A percentile compares a stretch with the other conserved stretches of the same genome.
Evolutionary conservation across 2,113 vertebrate genomes (phyloP).

Genomic region (Oncorhynchus kisutch): DNA sequence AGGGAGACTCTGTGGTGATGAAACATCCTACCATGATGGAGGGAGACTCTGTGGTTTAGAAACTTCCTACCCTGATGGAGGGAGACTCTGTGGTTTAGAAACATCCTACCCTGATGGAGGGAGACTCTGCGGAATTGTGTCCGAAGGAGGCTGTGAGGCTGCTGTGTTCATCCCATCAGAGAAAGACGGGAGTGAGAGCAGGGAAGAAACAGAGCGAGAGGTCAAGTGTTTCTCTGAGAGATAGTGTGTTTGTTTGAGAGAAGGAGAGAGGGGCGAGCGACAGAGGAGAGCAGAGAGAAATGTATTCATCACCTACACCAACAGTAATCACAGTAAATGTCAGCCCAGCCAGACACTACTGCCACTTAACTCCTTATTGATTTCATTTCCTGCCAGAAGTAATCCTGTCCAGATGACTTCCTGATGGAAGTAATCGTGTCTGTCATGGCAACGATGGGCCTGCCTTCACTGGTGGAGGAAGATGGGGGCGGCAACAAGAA

Average conservation of each 20-base stretch:
- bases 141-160: too few relatives aligned
- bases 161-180: conserved; percentile 45
- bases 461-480: background rate
- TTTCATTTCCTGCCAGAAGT: conserved; percentile 47
- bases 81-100: background rate
- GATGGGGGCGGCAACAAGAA: background rate
- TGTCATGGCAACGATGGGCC: conserved; percentile 27
- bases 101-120: conserved; percentile 65
- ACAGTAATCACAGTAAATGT: conserved; percentile 66
- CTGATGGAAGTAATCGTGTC: conserved; percentile 52
- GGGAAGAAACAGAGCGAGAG: background rate
- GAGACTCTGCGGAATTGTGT: conserved; percentile 39
- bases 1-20: background rate
- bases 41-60: conserved; percentile 37
- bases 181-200: background rate
- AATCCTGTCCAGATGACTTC: conserved; percentile 45
- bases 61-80: too few relatives aligned
- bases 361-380: conserved; percentile 54
- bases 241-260: background rate
- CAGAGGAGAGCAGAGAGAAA: conserved; percentile 29
- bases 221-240: background rate
- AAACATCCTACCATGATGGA: conserved; percentile 62
- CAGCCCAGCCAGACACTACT: conserved; percentile 49
- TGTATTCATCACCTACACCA: conserved; percentile 48
- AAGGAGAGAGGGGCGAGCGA: background rate